These are phyloP conservation scores for Brachyrhaphis roseni DNA, from an alignment of 2,797 vertebrate genomes.

Conservation along the genomic window DNA sequence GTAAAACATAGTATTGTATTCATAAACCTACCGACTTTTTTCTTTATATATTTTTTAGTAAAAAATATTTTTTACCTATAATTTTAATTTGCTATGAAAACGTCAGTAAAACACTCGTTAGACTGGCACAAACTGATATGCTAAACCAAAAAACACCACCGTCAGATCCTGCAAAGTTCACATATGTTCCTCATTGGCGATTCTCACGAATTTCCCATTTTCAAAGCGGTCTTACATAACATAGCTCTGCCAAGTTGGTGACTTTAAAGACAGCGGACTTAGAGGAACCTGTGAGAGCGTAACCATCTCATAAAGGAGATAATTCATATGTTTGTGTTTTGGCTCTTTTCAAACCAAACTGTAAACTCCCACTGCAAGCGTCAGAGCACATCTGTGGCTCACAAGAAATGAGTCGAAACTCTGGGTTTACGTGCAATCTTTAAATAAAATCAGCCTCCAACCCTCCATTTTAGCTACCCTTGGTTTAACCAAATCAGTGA, in stretches of 20 bases:
- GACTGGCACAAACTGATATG: not conserved
- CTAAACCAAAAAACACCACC: not conserved
- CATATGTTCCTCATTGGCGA: not conserved
- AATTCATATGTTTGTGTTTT: slow-evolving; percentile 69
- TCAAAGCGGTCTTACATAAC: not conserved
- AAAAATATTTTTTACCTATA: not conserved
- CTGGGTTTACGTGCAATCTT: slow-evolving; percentile 69
- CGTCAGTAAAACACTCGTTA: not conserved
- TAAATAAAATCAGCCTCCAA: slow-evolving; percentile 58
- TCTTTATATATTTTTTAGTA: not conserved
- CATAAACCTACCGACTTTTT: not conserved
- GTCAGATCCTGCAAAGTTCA: not conserved
- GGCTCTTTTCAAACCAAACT: slow-evolving; percentile 49
- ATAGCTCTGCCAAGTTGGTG: not conserved
- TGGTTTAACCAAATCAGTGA: slow-evolving; percentile 59
- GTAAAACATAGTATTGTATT: too few species aligned
- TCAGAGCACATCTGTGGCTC: slow-evolving; percentile 38
- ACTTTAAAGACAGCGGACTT: slow-evolving; percentile 23
- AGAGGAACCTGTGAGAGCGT: slow-evolving; percentile 47
- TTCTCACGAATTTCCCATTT: not conserved
- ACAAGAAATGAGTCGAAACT: slow-evolving; percentile 41
- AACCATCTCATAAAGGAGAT: slow-evolving; percentile 63
- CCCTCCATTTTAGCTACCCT: slow-evolving; percentile 63
- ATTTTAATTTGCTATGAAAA: not conserved
- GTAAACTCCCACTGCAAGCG: slow-evolving; percentile 56